phyloP scores from a whole-genome alignment of 2,888 invertebrate species.

The Lucinisca nassula region DNA sequence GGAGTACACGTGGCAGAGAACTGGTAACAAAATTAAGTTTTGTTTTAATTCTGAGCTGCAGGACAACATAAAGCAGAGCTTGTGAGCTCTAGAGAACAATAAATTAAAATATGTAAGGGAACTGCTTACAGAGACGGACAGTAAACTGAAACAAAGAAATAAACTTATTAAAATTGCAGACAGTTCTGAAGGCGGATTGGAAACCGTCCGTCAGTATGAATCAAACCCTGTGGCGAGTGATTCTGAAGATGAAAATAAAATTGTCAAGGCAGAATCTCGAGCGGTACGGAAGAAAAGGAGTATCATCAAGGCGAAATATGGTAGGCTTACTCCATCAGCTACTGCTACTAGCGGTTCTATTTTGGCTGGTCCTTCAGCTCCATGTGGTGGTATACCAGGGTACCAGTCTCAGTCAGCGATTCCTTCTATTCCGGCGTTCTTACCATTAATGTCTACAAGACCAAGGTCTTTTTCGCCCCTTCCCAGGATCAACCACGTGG shows the following conservation, averaged over 20 bases:
- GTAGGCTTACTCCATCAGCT: neutral
- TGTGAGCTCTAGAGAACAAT: constrained; percentile 4
- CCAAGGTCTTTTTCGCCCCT: neutral
- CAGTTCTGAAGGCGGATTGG: neutral
- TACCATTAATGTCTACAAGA: neutral
- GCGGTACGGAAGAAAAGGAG: constrained; percentile 20
- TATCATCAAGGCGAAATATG: neutral
- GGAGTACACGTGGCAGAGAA: too few species aligned
- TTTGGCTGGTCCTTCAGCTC: neutral
- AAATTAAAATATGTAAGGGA: constrained; percentile 20
- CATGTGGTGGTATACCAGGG: neutral
- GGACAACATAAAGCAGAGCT: neutral
- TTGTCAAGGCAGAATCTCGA: constrained; percentile 23
- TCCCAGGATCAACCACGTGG: neutral
- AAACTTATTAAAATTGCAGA: neutral
- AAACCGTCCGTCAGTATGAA: constrained; percentile 29
- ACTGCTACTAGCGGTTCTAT: neutral
- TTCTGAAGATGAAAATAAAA: neutral
- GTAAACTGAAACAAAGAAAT: neutral
- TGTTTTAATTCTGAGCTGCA: too few species aligned
- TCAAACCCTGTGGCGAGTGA: constrained; percentile 12
- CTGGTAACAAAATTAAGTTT: too few species aligned
- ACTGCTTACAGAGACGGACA: constrained; percentile 7
- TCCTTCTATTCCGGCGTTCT: too few species aligned
- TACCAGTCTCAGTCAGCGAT: neutral